phyloP scores from a whole-genome alignment of 1,140 invertebrate species.

The Drosophila virilis region DNA sequence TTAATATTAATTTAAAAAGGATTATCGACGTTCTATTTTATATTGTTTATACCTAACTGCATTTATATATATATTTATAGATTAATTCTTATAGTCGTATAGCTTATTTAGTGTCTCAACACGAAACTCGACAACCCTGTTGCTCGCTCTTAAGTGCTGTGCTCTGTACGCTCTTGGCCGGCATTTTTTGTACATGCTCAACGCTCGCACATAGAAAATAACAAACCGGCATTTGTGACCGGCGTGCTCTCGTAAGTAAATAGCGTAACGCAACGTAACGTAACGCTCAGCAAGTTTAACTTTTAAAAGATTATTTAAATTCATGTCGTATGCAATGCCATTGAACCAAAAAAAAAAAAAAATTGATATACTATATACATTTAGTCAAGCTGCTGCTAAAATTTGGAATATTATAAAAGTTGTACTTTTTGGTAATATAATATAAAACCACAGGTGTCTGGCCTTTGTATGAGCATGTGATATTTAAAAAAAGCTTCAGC shows the following conservation, averaged over 20 bases:
- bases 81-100: background rate
- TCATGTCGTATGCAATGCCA: conserved; percentile 15
- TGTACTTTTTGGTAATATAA: background rate
- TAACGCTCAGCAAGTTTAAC: background rate
- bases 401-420: conserved; percentile 11
- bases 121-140: conserved; percentile 51
- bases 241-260: conserved; percentile 10
- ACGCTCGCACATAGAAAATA: conserved; percentile 21
- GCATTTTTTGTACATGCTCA: conserved; percentile 44
- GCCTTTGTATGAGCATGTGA: background rate
- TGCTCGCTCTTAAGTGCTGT: conserved; percentile 31
- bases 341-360: conserved; percentile 2
- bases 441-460: conserved; percentile 18
- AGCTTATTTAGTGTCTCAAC: background rate
- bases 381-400: conserved; percentile 2
- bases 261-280: conserved; percentile 21
- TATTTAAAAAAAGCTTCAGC: conserved; percentile 18
- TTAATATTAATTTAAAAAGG: too few relatives aligned
- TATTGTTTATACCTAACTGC: too few relatives aligned
- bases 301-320: background rate
- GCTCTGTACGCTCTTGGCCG: conserved; percentile 38
- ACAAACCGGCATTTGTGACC: conserved; percentile 56
- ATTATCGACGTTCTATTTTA: too few relatives aligned
- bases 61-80: background rate
- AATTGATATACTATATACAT: background rate